Evolutionary conservation across 2,113 vertebrate species (phyloP).

Genomic region (Chauna torquata): DNA sequence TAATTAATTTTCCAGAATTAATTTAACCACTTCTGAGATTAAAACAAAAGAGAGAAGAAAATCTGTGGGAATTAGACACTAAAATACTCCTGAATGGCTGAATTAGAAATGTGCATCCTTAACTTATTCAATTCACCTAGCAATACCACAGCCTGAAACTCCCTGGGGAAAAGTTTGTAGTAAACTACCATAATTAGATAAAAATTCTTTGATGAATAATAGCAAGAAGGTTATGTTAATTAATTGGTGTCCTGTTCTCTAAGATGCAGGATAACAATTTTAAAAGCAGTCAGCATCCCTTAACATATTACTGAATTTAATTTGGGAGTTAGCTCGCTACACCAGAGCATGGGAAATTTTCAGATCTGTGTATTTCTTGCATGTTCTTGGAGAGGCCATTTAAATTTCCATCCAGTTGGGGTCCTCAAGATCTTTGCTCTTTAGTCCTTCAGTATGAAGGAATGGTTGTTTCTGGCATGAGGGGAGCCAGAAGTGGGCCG

Average conservation of each 20-base stretch:
- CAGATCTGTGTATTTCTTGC: neutral
- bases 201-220: constrained; percentile 6
- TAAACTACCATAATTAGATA: neutral
- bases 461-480: neutral
- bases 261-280: neutral
- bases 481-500: neutral
- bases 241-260: neutral
- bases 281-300: neutral
- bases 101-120: neutral
- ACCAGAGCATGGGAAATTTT: neutral
- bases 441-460: neutral
- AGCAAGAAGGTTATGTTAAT: neutral
- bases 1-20: neutral
- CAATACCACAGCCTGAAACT: constrained; percentile 1
- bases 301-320: neutral
- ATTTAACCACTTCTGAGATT: neutral
- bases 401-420: neutral
- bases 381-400: neutral
- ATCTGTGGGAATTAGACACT: neutral
- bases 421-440: accelerated
- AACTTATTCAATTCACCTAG: neutral
- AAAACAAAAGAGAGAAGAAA: neutral
- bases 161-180: constrained; percentile 34
- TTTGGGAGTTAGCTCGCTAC: neutral
- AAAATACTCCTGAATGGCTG: neutral